These are phyloP conservation scores for Astyanax mexicanus DNA, from an alignment of 2,797 vertebrate genomes.

Conservation along the genomic window DNA sequence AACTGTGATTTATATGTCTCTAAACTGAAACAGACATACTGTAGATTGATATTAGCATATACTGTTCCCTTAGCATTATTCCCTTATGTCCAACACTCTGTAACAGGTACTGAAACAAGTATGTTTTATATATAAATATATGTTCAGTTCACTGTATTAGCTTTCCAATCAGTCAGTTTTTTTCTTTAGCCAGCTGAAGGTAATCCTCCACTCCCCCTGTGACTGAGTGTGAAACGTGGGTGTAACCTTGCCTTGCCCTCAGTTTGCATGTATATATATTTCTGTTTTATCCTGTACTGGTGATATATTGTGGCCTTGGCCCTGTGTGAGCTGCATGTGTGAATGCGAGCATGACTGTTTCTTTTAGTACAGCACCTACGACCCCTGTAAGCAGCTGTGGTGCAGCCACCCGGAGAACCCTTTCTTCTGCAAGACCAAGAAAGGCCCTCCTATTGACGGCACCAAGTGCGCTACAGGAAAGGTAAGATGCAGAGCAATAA, in stretches of 20 bases:
- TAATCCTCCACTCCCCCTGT: conserved; percentile 5
- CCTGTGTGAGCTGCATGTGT: conserved; percentile 37
- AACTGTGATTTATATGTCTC: conserved; percentile 1
- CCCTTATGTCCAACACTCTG: not conserved
- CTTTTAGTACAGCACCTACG: conserved; percentile 89
- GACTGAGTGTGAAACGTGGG: conserved; percentile 21
- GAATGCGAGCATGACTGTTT: conserved; percentile 62
- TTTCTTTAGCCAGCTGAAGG: not conserved
- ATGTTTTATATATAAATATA: no score
- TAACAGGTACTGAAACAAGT: not conserved
- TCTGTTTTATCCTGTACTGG: not conserved
- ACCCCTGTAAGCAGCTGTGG: conserved; percentile 97
- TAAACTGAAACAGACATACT: not conserved
- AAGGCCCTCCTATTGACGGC: conserved; percentile 93
- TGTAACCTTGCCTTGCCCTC: conserved; percentile 16
- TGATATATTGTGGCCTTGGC: conserved; percentile 11
- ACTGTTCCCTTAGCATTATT: no score
- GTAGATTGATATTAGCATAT: not conserved
- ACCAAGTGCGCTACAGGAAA: conserved; percentile 92
- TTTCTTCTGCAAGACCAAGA: conserved; percentile 96
- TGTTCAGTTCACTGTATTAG: not conserved
- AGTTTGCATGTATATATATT: conserved; percentile 4
- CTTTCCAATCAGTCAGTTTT: not conserved
- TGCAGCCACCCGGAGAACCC: conserved; percentile 95
- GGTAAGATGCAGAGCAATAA: conserved; percentile 73